Conservation (phyloP, 2,797 vertebrate genomes). For the Chelon auratus region DNA sequence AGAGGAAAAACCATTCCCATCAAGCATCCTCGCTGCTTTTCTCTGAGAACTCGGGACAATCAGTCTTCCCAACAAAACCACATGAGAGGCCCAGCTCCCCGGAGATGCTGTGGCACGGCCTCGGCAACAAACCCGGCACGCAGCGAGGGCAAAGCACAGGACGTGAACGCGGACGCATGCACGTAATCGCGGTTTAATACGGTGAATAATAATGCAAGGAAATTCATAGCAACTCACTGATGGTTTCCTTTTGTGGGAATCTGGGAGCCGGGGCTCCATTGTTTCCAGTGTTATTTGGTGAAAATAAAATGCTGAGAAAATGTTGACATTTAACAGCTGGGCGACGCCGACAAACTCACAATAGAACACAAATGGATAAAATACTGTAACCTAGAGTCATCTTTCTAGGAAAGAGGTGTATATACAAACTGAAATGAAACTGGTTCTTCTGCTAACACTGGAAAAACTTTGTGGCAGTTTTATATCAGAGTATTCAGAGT, state of each 20-base stretch:
- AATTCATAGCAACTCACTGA: background rate
- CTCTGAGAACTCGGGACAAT: conserved; percentile 66
- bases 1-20: conserved; percentile 59
- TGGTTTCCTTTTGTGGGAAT: background rate
- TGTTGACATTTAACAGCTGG: background rate
- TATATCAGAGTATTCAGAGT: too few species aligned
- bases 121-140: conserved; percentile 5
- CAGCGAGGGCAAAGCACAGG: conserved; percentile 27
- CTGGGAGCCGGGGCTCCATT: background rate
- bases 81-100: conserved; percentile 50
- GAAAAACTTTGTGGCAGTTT: background rate
- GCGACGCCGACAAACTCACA: too few species aligned
- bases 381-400: background rate
- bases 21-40: conserved; percentile 23
- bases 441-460: background rate
- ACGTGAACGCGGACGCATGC: background rate
- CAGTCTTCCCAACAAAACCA: conserved; percentile 60
- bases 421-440: background rate
- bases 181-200: background rate
- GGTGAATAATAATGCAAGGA: conserved; percentile 16
- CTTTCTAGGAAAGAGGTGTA: background rate
- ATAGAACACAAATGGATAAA: too few species aligned
- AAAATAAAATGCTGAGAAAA: conserved; percentile 1
- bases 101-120: conserved; percentile 35
- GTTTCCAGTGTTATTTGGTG: background rate